phyloP scores from a whole-genome alignment of 2,113 vertebrate species.

The Fulica atra region DNA sequence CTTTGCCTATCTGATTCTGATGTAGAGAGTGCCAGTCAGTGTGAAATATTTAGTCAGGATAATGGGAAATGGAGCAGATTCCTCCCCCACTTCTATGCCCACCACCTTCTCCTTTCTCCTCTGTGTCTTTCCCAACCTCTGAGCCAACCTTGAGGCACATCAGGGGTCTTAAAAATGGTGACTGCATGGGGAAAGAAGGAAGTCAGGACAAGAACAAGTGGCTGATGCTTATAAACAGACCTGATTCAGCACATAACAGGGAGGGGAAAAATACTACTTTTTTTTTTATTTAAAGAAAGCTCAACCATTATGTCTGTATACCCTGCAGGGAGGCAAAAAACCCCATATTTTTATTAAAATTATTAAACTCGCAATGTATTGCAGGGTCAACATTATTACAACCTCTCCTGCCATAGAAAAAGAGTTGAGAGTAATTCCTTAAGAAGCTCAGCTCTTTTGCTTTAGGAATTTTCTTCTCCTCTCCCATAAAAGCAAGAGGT shows the following conservation, averaged over 20 bases:
- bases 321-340: neutral
- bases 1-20: neutral
- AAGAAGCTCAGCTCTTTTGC: neutral
- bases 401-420: neutral
- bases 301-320: neutral
- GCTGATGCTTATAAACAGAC: neutral
- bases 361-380: neutral
- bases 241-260: neutral
- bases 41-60: neutral
- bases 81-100: neutral
- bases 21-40: neutral
- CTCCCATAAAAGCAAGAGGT: neutral
- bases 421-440: neutral
- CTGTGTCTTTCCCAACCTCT: neutral
- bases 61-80: neutral
- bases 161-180: neutral
- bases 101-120: neutral
- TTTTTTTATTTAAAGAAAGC: neutral
- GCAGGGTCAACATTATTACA: neutral
- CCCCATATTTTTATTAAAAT: too few relatives aligned
- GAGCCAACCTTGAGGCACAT: neutral
- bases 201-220: neutral
- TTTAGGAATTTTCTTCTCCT: neutral
- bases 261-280: neutral
- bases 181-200: conserved; percentile 15